phyloP scores from a whole-genome alignment of 2,113 vertebrate genomes.

The Saguinus midas region DNA sequence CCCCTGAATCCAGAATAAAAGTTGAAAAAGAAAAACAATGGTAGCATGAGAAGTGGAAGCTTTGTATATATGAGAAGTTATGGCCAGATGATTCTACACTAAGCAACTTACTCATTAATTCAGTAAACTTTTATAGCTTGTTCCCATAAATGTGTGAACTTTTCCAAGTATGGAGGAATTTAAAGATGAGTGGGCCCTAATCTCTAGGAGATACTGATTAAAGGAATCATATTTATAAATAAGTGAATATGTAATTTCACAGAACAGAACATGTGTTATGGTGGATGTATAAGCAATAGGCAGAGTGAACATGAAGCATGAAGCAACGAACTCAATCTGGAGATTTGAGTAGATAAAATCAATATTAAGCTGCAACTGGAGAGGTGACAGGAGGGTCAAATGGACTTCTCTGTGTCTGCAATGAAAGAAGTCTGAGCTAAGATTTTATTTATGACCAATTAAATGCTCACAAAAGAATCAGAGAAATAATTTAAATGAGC shows the following conservation, averaged over 20 bases:
- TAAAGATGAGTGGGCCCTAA: not conserved
- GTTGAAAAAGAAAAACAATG: too few species aligned
- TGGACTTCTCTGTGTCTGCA: not conserved
- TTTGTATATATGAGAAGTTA: not conserved
- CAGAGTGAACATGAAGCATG: not conserved
- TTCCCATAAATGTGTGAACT: not conserved
- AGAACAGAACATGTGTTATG: too few species aligned
- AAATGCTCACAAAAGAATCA: not conserved
- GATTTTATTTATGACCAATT: not conserved
- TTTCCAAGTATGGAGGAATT: not conserved
- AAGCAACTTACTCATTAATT: not conserved
- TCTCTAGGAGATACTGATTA: not conserved
- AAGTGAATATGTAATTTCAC: not conserved
- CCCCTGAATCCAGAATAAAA: too few species aligned
- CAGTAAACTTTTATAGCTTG: not conserved
- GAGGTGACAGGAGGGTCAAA: not conserved
- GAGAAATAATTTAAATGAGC: not conserved
- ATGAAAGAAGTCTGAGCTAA: not conserved
- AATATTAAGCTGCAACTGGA: not conserved
- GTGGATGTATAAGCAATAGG: not conserved
- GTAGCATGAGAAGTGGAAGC: not conserved
- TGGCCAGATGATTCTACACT: not conserved
- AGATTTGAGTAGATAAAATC: not conserved
- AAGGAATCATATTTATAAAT: not conserved
- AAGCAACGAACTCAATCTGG: not conserved